phyloP scores from a whole-genome alignment of 2,113 vertebrate species.

The Oenanthe melanoleuca region DNA sequence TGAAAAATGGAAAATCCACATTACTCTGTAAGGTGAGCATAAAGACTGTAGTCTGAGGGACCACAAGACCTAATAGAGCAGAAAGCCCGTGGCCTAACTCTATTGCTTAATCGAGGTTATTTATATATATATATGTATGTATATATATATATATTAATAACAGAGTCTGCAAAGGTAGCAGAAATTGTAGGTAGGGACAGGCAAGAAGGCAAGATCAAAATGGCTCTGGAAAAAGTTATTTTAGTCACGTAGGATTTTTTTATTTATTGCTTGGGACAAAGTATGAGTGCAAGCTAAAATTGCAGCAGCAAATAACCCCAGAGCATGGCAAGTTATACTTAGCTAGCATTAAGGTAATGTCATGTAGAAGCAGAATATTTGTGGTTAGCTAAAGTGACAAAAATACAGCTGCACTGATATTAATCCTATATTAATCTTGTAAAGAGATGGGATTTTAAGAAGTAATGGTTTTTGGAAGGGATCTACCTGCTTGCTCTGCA shows the following conservation, averaged over 20 bases:
- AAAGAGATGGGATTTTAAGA: conserved; percentile 65
- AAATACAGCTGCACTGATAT: conserved; percentile 64
- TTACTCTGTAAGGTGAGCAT: background rate
- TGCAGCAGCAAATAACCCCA: conserved; percentile 61
- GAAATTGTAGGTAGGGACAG: conserved; percentile 9
- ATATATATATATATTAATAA: background rate
- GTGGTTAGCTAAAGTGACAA: conserved; percentile 63
- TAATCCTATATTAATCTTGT: conserved; percentile 70
- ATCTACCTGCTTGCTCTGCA: conserved; percentile 51
- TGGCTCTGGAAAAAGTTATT: conserved; percentile 46
- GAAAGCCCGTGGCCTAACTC: background rate
- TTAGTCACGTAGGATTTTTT: conserved; percentile 7
- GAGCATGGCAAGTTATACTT: conserved; percentile 58
- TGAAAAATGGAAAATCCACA: conserved; percentile 7
- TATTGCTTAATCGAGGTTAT: conserved; percentile 20
- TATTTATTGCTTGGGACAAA: conserved; percentile 57
- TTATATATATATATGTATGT: background rate
- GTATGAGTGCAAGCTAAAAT: conserved; percentile 64
- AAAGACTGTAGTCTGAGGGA: background rate
- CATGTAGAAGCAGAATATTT: conserved; percentile 69
- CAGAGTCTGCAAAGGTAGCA: conserved; percentile 18
- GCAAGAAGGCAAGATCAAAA: conserved; percentile 52
- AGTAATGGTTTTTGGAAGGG: conserved; percentile 49
- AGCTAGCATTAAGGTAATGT: conserved; percentile 70
- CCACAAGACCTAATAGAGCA: background rate